Evolutionary conservation across 2,888 invertebrate species (phyloP), one percentile per base, ranked within the genome.

Genomic region (Acronicta alni): DNA sequence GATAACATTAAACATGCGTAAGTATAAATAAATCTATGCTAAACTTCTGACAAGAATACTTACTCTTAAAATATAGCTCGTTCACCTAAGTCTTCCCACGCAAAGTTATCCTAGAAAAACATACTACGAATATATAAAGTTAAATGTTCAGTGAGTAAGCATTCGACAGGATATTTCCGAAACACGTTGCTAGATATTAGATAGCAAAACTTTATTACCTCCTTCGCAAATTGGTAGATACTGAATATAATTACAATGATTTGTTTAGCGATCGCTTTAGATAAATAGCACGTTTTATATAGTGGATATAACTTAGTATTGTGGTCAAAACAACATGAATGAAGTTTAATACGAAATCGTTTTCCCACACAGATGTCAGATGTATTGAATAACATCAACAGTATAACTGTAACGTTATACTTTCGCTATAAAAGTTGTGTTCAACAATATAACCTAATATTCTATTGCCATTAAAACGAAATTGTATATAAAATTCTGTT

Each of bases 181-280:
- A 75, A 75, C 72, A 57, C 48, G 65, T 58, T 53, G 65, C 41
- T 26, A 39, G 58, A 49, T 74, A 60, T 63, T 60, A 46, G 59
- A 67, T 71, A 60, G 61, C 64, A 55, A 45, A 54, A 57, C 57
- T 59, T 57, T 77, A 77, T 70, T 55, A 48, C 57, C 58, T 59
- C 60, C 54, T 65, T 60, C 59, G 53, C 58, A 70, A 74, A 70
- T 74, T 70, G 63, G 53, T 48, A 54, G 54, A 62, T 61, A 38
- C 39, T 18, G 39, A 54, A 49, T 51, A 57, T 70, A 61, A 74
- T 66, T 61, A 73, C 43, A 60, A 47, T 67, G 47, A 62, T 74
- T 65, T 58, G 46, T 58, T 55, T 52, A 59, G 46, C 58, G 49
- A 53, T 60, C 53, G 42, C 57, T 67, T 54, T 53, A 39, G 30